Evolutionary conservation across 1,140 invertebrate genomes (phyloP), one percentile per base, ranked within the genome.

Genomic region (Hydropsyche tenuis): DNA sequence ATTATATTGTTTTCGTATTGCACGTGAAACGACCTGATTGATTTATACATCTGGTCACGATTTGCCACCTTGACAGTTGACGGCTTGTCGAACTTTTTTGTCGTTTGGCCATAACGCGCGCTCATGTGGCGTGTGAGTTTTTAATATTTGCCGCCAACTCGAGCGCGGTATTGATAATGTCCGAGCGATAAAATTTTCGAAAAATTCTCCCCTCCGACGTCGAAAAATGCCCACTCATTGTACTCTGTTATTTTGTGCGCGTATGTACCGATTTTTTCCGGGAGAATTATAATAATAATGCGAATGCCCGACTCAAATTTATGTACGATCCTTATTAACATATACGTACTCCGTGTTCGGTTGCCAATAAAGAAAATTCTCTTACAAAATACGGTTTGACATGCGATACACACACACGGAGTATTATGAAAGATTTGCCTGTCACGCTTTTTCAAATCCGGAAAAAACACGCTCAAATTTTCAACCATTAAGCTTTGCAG

Each of bases 241-340:
- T 48, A 48, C 16, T n/a, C 16, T 48, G 14, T 48, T 48, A 48
- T 48, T 48, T 48, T 48, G 16, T 4, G 3, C 45, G 11, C 16
- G 16, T n/a, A 48, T n/a, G 3, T 16, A 48, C 20, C 1, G 18
- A 3, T 51, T 16, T 16, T 20, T 20, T 20, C 46, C 46, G 46
- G 18, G 18, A 63, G 16, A 56, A 63, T 37, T 30, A 63, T 63
- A 37, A 63, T 63, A 63, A 30, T 63, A 27, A 63, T 37, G 64
- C 12, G 4, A 51, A 14, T 22, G 64, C 12, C 37, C 14, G 20
- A 45, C 64, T 66, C 6, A 43, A 66, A 45, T 66, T 66, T 66
- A 45, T 66, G 18, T 66, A 66, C 16, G 18, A 43, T 46, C 14
- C 42, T 66, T 66, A 45, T 66, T 66, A 66, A 66, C 42, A 66